These are phyloP conservation scores for Trachemys scripta DNA, from an alignment of 2,113 vertebrate species.

Conservation along the genomic window DNA sequence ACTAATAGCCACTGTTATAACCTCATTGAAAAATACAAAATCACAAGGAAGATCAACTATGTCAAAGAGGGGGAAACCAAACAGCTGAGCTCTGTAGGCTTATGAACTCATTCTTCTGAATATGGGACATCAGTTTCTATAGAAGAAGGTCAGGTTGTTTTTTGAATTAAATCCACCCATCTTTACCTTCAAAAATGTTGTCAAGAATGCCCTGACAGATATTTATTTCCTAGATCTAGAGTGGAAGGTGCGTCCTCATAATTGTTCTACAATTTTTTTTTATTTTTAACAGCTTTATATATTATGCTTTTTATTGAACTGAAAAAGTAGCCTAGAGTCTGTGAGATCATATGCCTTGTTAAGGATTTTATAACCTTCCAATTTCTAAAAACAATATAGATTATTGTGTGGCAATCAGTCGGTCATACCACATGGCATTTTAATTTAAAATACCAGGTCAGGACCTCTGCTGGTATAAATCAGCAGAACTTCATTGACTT, in stretches of 20 bases:
- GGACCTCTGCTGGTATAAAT: not conserved
- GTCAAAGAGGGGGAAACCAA: not conserved
- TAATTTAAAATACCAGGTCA: not conserved
- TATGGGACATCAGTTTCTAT: not conserved
- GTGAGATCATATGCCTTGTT: not conserved
- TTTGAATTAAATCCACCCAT: not conserved
- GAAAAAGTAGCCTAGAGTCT: not conserved
- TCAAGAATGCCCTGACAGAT: not conserved
- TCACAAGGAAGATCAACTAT: not conserved
- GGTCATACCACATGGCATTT: not conserved
- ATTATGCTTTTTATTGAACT: not conserved
- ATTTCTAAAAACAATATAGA: not conserved
- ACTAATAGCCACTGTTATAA: not conserved
- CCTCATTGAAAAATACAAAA: not conserved
- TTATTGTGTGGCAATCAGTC: rapidly evolving
- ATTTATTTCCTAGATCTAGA: not conserved
- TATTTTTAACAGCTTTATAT: not conserved
- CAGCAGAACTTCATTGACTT: not conserved
- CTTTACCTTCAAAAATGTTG: not conserved
- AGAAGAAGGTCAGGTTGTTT: not conserved
- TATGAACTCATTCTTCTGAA: not conserved
- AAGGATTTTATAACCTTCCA: not conserved
- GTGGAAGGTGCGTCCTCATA: not conserved
- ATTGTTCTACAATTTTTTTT: not conserved
- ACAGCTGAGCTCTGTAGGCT: not conserved